These are phyloP conservation scores for Parus major DNA, from an alignment of 2,113 vertebrate species.

Conservation along the genomic window DNA sequence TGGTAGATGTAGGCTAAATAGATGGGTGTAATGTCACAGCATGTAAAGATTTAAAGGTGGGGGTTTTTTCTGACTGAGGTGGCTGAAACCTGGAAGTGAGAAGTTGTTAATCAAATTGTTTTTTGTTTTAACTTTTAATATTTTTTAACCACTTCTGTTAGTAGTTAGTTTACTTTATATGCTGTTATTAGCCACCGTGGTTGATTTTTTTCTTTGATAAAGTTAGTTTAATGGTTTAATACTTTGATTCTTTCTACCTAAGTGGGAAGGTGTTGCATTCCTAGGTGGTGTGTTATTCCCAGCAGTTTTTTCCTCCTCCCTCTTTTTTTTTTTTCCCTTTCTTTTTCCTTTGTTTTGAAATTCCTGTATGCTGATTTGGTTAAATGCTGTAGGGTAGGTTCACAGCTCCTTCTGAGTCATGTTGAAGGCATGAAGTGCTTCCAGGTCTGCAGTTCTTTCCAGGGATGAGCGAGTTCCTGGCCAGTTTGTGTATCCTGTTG, in stretches of 20 bases:
- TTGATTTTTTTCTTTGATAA: not conserved
- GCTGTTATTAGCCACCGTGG: not conserved
- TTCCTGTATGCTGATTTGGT: not conserved
- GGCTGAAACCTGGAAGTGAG: not conserved
- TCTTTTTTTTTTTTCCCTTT: accelerated
- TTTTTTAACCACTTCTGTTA: not conserved
- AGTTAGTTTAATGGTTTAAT: not conserved
- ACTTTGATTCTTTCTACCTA: not conserved
- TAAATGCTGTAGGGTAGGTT: not conserved
- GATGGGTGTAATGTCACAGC: not conserved
- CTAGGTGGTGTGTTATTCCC: not conserved
- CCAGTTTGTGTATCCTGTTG: not conserved
- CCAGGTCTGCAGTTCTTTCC: conserved; percentile 15
- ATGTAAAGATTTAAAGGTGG: not conserved
- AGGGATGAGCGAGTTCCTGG: not conserved
- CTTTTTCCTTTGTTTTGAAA: not conserved
- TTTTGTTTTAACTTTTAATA: not conserved
- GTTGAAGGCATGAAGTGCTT: not conserved
- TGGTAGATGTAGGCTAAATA: not conserved
- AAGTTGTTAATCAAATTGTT: not conserved
- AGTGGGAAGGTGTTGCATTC: not conserved
- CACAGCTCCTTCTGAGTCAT: conserved; percentile 33
- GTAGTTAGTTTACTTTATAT: not conserved
- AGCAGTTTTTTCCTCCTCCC: too few relatives aligned
- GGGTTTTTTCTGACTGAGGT: not conserved